Evolutionary conservation across 2,888 invertebrate genomes (phyloP).

Genomic region (Lapara coniferarum): DNA sequence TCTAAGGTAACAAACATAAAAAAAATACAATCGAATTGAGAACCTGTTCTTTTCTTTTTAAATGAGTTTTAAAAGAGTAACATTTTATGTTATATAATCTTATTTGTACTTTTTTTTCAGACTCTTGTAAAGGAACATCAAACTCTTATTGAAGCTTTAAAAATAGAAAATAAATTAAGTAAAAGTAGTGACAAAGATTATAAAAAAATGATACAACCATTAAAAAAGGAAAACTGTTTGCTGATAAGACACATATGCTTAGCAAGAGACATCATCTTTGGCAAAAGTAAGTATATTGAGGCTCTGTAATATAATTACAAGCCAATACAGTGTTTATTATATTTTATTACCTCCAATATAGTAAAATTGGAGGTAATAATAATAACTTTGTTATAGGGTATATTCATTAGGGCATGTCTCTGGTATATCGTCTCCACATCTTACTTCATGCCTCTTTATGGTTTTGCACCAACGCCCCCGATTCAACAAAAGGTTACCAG

Average conservation of each 20-base stretch:
- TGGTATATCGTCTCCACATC: too few relatives aligned
- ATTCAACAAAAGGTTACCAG: too few relatives aligned
- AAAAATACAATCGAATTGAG: too few relatives aligned
- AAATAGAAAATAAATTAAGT: slow-evolving; percentile 50
- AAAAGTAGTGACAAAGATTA: slow-evolving; percentile 39
- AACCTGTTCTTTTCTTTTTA: too few relatives aligned
- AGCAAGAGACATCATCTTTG: slow-evolving; percentile 45
- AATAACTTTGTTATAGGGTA: too few relatives aligned
- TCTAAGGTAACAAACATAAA: too few relatives aligned
- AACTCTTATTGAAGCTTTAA: slow-evolving; percentile 48
- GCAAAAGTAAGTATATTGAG: slow-evolving; percentile 53
- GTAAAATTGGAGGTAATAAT: too few relatives aligned
- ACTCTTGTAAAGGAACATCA: slow-evolving; percentile 53
- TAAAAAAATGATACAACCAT: slow-evolving; percentile 40
- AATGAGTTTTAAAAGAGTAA: too few relatives aligned
- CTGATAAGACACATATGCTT: slow-evolving; percentile 46
- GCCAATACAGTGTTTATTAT: too few relatives aligned
- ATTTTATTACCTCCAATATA: too few relatives aligned
- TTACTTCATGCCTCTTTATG: background rate
- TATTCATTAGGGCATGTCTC: too few relatives aligned
- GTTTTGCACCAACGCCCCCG: background rate
- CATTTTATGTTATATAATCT: background rate
- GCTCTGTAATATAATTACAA: too few relatives aligned
- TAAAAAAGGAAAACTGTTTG: slow-evolving; percentile 49
- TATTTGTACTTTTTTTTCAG: slow-evolving; percentile 42